phyloP scores from a whole-genome alignment of 1,140 invertebrate species.

The Drosophila hydei region DNA sequence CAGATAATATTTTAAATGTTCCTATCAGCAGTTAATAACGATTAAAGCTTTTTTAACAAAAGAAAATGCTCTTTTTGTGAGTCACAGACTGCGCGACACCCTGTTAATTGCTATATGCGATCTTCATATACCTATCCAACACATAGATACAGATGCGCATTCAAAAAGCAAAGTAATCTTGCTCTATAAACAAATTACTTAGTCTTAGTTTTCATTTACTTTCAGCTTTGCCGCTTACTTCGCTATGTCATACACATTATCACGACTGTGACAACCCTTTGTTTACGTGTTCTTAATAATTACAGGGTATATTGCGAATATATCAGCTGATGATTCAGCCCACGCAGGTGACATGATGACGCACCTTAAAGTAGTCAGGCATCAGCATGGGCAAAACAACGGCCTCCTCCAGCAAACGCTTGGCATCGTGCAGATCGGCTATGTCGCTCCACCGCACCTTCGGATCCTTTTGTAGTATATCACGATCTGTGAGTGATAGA shows the following conservation, averaged over 20 bases:
- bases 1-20: neutral
- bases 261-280: neutral
- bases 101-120: neutral
- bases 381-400: slow-evolving; percentile 99
- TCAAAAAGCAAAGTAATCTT: neutral
- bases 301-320: neutral
- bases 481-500: slow-evolving; percentile 88
- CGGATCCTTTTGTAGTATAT: slow-evolving; percentile 99
- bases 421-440: slow-evolving; percentile 97
- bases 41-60: neutral
- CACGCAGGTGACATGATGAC: slow-evolving; percentile 28
- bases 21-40: neutral
- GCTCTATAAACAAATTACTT: neutral
- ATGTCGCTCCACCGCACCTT: slow-evolving; percentile 99
- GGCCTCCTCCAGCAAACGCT: slow-evolving; percentile 97
- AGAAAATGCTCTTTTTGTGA: neutral
- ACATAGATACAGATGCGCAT: neutral
- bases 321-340: slow-evolving; percentile 45
- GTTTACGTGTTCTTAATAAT: neutral
- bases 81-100: neutral
- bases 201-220: neutral
- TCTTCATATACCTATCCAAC: too few relatives aligned
- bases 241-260: neutral
- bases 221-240: neutral
- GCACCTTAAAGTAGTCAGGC: slow-evolving; percentile 98